Percentiles rank a stretch among this genome's conserved stretches.
These are phyloP conservation scores for Dasypus novemcinctus DNA, from an alignment of 2,113 vertebrate species.

Conservation along the genomic window DNA sequence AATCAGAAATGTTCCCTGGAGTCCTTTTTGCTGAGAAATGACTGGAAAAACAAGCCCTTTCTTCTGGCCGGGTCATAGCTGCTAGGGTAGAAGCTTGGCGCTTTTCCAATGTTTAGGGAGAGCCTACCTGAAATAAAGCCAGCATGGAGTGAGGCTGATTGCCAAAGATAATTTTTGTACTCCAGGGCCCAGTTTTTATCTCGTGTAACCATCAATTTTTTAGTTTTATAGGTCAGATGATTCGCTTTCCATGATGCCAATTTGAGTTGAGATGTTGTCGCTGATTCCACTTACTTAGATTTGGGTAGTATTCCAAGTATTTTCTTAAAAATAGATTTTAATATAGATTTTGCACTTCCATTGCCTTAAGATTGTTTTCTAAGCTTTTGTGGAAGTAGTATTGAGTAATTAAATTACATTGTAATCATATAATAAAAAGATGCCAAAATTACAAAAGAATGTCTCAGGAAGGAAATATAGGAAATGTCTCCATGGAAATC, in stretches of 20 bases:
- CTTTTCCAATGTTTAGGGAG: not conserved
- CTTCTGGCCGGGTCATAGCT: not conserved
- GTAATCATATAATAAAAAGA: not conserved
- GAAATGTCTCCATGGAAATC: not conserved
- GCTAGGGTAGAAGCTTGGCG: not conserved
- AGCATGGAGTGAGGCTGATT: not conserved
- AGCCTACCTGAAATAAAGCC: not conserved
- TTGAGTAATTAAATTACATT: not conserved
- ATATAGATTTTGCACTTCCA: not conserved
- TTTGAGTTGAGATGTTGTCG: not conserved
- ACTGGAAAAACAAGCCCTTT: not conserved
- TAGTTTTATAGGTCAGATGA: not conserved
- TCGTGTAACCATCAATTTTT: not conserved
- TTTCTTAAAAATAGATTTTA: not conserved
- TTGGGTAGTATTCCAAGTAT: not conserved
- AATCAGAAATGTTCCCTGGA: not conserved
- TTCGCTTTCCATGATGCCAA: not conserved
- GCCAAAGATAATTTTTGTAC: not conserved
- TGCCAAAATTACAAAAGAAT: not conserved
- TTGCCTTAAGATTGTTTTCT: not conserved
- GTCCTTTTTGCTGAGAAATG: constrained; percentile 2
- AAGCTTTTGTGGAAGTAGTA: not conserved
- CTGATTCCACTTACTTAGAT: not conserved
- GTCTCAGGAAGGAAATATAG: not conserved
- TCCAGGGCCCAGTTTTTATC: not conserved